Evolutionary conservation across 2,888 invertebrate species (phyloP).

Genomic region (Epinotia brunnichana): DNA sequence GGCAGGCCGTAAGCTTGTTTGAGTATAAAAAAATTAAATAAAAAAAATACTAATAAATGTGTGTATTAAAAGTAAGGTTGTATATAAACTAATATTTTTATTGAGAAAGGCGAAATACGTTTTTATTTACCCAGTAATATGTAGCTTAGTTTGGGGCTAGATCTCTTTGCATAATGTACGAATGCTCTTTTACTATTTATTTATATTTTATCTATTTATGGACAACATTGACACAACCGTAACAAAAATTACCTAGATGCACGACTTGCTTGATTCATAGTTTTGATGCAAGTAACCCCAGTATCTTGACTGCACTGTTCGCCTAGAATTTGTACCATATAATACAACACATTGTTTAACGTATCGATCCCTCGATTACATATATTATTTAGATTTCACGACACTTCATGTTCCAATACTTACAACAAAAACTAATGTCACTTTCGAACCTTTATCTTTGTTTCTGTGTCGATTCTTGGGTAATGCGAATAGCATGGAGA

Average conservation of each 20-base stretch:
- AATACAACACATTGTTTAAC: not conserved
- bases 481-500: not conserved
- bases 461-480: conserved; percentile 8
- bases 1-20: no score
- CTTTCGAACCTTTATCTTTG: not conserved
- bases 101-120: no score
- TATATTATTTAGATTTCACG: conserved; percentile 10
- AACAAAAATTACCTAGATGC: not conserved
- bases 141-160: no score
- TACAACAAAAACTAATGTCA: conserved; percentile 12
- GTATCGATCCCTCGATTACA: not conserved
- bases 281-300: not conserved
- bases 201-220: no score
- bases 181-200: no score
- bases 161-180: no score
- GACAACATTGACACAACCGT: not conserved
- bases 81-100: no score
- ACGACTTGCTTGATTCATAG: not conserved
- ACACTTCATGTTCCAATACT: not conserved
- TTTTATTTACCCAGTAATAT: no score
- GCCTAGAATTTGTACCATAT: not conserved
- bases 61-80: no score
- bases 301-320: not conserved
- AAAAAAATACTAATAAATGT: no score
- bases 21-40: no score